These are phyloP conservation scores for Listronotus oregonensis DNA, from an alignment of 1,140 invertebrate genomes.

Conservation along the genomic window DNA sequence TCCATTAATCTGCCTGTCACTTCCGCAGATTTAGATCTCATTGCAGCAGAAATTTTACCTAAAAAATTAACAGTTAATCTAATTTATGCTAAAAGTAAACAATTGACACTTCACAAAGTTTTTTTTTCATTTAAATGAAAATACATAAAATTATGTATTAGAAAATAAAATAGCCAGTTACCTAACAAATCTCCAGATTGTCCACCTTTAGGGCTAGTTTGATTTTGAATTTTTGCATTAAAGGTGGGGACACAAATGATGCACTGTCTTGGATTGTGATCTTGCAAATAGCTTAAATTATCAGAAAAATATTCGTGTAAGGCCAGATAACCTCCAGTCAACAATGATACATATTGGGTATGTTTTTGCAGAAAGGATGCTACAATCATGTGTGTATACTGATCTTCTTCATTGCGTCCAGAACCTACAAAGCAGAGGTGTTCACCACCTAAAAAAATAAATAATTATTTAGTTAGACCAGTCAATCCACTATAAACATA, in stretches of 20 bases:
- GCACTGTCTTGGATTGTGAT: constrained; percentile 79
- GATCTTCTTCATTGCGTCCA: constrained; percentile 93
- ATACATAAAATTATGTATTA: background rate
- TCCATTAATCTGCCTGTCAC: constrained; percentile 92
- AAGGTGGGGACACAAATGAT: constrained; percentile 75
- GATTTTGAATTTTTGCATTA: constrained; percentile 40
- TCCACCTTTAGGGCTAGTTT: constrained; percentile 55
- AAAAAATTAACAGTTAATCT: background rate
- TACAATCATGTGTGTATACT: constrained; percentile 97
- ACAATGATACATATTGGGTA: constrained; percentile 88
- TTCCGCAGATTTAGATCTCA: constrained; percentile 89
- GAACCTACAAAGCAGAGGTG: constrained; percentile 97
- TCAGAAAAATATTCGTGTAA: constrained; percentile 85
- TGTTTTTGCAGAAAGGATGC: constrained; percentile 96
- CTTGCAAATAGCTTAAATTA: constrained; percentile 77
- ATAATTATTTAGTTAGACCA: too few species aligned
- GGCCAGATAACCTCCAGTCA: constrained; percentile 90
- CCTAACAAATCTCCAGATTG: constrained; percentile 69
- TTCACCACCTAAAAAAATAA: constrained; percentile 67
- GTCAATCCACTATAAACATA: too few species aligned
- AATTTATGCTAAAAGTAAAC: too few species aligned
- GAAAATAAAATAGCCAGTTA: constrained; percentile 11
- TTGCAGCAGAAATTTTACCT: constrained; percentile 76
- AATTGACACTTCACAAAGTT: too few species aligned
- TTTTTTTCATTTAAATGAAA: background rate